phyloP scores from a whole-genome alignment of 2,113 vertebrate species.

The Pelecanoides urinatrix region DNA sequence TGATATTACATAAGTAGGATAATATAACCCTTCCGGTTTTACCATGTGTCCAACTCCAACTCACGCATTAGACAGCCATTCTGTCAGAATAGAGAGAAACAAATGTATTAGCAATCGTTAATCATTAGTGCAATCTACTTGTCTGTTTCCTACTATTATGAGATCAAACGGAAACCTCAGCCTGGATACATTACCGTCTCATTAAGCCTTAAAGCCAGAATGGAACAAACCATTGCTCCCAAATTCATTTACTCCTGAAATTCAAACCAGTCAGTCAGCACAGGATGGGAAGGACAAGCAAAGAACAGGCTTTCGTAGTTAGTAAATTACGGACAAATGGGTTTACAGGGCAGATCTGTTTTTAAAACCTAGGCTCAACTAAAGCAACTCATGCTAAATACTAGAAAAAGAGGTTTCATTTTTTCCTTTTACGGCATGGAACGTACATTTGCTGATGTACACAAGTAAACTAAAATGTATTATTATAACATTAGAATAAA shows the following conservation, averaged over 20 bases:
- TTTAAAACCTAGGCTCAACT: not conserved
- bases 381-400: not conserved
- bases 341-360: not conserved
- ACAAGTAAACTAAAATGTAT: not conserved
- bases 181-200: slow-evolving; percentile 7
- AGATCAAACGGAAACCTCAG: slow-evolving; percentile 48
- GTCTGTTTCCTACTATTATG: not conserved
- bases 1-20: not conserved
- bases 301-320: not conserved
- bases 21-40: not conserved
- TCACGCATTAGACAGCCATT: not conserved
- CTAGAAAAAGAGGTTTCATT: not conserved
- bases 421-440: not conserved
- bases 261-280: slow-evolving; percentile 27
- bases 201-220: slow-evolving; percentile 37
- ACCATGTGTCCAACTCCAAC: not conserved
- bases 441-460: not conserved
- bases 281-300: not conserved
- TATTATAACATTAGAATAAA: not conserved
- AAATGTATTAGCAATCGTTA: not conserved
- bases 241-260: slow-evolving; percentile 45
- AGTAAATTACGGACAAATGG: slow-evolving; percentile 6
- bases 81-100: not conserved
- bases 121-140: not conserved
- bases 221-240: slow-evolving; percentile 28